Conservation (phyloP, 2,797 vertebrate species). For the Hemitrygon akajei region DNA sequence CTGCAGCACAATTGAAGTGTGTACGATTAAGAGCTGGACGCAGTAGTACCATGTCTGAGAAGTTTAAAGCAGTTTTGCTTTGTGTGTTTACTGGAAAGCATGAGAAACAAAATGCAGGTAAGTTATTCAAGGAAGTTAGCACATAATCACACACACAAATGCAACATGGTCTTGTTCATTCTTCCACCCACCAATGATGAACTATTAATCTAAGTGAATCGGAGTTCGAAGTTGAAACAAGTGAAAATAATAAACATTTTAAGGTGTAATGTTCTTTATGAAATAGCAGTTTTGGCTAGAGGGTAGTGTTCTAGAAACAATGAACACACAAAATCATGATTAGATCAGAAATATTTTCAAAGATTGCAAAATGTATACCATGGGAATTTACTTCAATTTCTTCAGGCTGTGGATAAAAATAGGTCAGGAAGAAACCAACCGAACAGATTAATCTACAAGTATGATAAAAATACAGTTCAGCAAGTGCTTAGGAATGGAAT, state of each 20-base stretch:
- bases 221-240: neutral
- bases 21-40: conserved; percentile 87
- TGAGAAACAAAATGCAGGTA: neutral
- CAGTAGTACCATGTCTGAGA: conserved; percentile 75
- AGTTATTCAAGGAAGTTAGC: neutral
- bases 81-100: conserved; percentile 41
- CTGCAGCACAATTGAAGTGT: conserved; percentile 72
- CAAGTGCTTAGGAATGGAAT: neutral
- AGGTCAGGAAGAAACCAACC: neutral
- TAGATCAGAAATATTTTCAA: neutral
- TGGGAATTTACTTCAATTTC: neutral
- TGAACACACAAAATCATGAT: neutral
- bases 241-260: neutral
- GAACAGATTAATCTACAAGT: neutral
- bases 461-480: neutral
- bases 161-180: neutral
- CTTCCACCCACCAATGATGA: neutral
- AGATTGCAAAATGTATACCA: neutral
- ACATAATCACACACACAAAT: neutral
- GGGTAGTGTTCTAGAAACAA: neutral
- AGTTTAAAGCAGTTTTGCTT: conserved; percentile 78
- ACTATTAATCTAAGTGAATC: neutral
- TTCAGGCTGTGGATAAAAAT: neutral
- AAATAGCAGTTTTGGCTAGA: neutral
- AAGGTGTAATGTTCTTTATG: no score